phyloP scores from a whole-genome alignment of 1,140 invertebrate genomes.

The Phenacoccus solenopsis region DNA sequence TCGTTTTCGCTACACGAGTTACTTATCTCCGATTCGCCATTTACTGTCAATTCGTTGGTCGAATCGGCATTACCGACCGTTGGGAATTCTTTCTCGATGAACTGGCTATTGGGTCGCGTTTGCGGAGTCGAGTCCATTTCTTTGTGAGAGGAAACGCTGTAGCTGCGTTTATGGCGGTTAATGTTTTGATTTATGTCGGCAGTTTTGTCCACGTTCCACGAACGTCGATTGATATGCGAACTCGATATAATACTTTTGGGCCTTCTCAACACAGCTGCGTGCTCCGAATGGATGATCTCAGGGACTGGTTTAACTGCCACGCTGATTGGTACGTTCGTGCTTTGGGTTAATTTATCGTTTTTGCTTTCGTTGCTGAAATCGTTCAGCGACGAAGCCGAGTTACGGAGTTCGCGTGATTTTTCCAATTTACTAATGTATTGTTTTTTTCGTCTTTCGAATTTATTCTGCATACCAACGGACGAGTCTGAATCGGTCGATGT shows the following conservation, averaged over 20 bases:
- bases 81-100: neutral
- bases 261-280: neutral
- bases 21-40: neutral
- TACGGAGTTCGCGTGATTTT: neutral
- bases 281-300: neutral
- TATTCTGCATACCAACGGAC: neutral
- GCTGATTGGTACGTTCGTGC: neutral
- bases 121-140: neutral
- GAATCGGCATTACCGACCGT: neutral
- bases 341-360: neutral
- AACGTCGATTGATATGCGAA: neutral
- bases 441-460: neutral
- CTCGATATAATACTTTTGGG: neutral
- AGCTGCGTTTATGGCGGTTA: neutral
- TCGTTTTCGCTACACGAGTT: neutral
- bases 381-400: neutral
- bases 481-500: conserved; percentile 1
- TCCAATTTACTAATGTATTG: conserved; percentile 1
- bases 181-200: neutral
- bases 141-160: neutral
- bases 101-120: neutral
- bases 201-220: conserved; percentile 6
- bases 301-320: neutral
- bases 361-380: neutral
- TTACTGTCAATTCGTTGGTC: neutral